These are phyloP conservation scores for Pangasius mekongensis DNA, from an alignment of 2,797 vertebrate species.

Conservation along the genomic window DNA sequence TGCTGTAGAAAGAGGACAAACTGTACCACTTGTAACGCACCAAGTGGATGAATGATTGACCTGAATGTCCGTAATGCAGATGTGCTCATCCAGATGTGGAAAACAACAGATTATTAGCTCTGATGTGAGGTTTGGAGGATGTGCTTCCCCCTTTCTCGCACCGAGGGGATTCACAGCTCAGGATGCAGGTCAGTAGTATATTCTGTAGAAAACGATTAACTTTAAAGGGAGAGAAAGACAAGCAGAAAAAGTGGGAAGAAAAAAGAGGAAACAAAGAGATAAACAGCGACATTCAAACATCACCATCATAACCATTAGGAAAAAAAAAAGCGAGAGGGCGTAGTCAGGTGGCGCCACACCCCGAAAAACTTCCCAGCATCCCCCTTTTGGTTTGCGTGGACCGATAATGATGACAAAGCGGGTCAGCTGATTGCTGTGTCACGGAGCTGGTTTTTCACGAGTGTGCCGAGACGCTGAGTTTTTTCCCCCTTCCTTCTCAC, in stretches of 20 bases:
- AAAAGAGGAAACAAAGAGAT: neutral
- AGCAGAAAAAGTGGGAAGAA: neutral
- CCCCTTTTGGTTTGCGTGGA: constrained; percentile 66
- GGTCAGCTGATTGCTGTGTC: constrained; percentile 88
- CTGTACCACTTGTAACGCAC: neutral
- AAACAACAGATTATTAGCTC: neutral
- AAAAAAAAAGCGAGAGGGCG: constrained; percentile 30
- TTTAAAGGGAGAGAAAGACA: neutral
- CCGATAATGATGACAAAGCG: constrained; percentile 75
- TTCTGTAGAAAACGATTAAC: neutral
- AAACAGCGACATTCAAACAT: neutral
- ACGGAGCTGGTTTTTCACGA: constrained; percentile 70
- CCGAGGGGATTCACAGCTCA: neutral
- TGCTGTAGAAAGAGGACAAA: neutral
- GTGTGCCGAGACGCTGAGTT: constrained; percentile 56
- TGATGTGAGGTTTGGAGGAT: constrained; percentile 34
- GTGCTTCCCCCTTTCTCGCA: neutral
- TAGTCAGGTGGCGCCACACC: constrained; percentile 36
- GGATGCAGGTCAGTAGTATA: neutral
- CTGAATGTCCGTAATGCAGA: constrained; percentile 8
- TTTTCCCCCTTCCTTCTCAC: constrained; percentile 66
- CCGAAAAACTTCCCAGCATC: constrained; percentile 56
- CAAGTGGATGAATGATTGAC: neutral
- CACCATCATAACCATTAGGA: neutral
- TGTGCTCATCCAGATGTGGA: constrained; percentile 27